Evolutionary conservation across 1,140 invertebrate species (phyloP), one percentile per base, ranked within the genome.

Genomic region (Cyrtorhinus lividipennis): DNA sequence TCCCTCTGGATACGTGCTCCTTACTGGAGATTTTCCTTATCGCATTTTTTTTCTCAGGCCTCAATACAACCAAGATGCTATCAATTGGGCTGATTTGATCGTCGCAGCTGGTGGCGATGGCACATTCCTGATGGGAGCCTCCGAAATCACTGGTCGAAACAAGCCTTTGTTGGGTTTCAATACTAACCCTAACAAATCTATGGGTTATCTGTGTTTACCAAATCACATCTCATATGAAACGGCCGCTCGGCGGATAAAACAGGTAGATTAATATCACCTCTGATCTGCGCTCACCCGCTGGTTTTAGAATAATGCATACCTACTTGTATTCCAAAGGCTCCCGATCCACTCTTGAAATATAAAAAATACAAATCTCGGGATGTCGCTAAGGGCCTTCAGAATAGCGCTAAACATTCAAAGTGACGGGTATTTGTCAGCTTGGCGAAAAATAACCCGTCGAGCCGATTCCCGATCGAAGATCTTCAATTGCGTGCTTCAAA

Each of bases 51-150:
- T 59, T 22, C 25, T 15, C 38, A 78, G 84, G 63, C 80, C 83
- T 74, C 81, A 83, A 67, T 84, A 85, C 69, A 83, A 76, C 67
- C 77, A 84, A 63, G 83, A 89, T 25, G 73, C 83, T 56, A 83
- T 98, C 66, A 80, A 86, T 61, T 97, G 94, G 92, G 92, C 93
- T 20, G 95, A 99, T 80, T 79, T 93, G 45, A 82, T 99, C 59
- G 80, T 99, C 15, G 91, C 95, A 0, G 90, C 92, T 67, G 96
- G 96, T 45, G 97, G 97, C 0, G 96, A 99, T 78, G 97, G 97
- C 2, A 99, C 96, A 24, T 99, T 97, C 76, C 79, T 99, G 26
- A 76, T 98, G 56, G 93, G 92, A 1, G 91, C 96, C 1, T 92
- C 88, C 70, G 83, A 87, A 73, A 85, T 97, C 56, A 74, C 71